Evolutionary conservation across 2,888 invertebrate species (phyloP).

Genomic region (Imbricaverruca yamaguchii): DNA sequence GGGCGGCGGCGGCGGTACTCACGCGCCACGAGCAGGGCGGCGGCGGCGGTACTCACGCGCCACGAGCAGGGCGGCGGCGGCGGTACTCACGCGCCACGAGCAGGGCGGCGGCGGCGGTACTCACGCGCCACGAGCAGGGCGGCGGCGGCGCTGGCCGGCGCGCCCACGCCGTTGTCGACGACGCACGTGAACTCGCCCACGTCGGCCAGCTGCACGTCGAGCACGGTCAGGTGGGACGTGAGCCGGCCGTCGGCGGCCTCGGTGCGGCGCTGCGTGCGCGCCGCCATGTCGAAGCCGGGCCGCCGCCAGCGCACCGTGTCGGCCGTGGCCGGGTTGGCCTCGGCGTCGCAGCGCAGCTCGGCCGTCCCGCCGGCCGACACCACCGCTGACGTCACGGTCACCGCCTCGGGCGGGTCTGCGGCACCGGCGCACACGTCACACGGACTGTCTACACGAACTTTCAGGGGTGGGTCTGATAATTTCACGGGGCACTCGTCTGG

Average conservation of each 20-base stretch:
- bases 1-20: not conserved
- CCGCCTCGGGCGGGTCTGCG: not conserved
- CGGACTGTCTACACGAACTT: too few relatives aligned
- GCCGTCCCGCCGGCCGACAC: conserved; percentile 31
- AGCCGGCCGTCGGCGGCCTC: not conserved
- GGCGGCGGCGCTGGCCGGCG: not conserved
- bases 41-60: too few relatives aligned
- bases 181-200: not conserved
- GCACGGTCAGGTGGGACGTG: not conserved
- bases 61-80: too few relatives aligned
- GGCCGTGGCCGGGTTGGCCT: conserved; percentile 60
- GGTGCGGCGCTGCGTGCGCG: not conserved
- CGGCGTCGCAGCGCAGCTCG: conserved; percentile 56
- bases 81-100: too few relatives aligned
- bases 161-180: not conserved
- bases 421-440: too few relatives aligned
- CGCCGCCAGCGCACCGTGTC: not conserved
- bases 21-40: not conserved
- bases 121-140: not conserved
- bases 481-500: too few relatives aligned
- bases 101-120: not conserved
- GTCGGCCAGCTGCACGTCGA: not conserved
- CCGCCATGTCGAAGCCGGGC: not conserved
- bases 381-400: not conserved
- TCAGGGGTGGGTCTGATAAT: too few relatives aligned